phyloP scores from a whole-genome alignment of 2,888 invertebrate genomes.

The Platycheirus albimanus region DNA sequence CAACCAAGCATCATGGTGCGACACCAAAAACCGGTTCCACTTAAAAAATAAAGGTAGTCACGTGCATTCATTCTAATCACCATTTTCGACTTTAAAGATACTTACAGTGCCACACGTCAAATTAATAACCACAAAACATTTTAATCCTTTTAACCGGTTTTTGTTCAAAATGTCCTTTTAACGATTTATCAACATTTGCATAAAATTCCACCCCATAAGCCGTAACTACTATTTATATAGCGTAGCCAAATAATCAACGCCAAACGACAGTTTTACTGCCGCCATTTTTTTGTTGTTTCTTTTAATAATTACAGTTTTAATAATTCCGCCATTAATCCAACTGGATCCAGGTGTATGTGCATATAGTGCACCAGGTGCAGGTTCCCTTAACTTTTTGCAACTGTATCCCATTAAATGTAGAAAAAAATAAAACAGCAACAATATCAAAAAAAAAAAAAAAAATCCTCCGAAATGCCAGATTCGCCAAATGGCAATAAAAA shows the following conservation, averaged over 20 bases:
- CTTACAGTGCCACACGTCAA: constrained; percentile 15
- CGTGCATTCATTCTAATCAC: constrained; percentile 5
- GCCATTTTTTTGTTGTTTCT: constrained; percentile 65
- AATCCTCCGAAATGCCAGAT: constrained; percentile 63
- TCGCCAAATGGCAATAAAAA: constrained; percentile 71
- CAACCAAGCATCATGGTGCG: no score
- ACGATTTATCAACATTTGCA: not conserved
- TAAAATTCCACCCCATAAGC: constrained; percentile 1
- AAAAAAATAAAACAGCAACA: not conserved
- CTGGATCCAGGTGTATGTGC: constrained; percentile 16
- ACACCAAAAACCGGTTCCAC: constrained; percentile 16
- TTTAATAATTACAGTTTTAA: constrained; percentile 72
- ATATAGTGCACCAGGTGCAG: constrained; percentile 51
- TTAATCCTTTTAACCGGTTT: constrained; percentile 30
- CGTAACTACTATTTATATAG: not conserved
- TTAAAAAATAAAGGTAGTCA: constrained; percentile 10
- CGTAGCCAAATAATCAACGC: constrained; percentile 29
- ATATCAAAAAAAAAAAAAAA: constrained; percentile 22
- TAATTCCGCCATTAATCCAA: constrained; percentile 66
- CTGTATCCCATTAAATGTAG: constrained; percentile 34
- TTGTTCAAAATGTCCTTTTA: not conserved
- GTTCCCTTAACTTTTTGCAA: constrained; percentile 18
- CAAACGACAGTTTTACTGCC: constrained; percentile 62
- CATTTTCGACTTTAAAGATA: no score
- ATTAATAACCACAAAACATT: constrained; percentile 27